Evolutionary conservation across 2,797 vertebrate species (phyloP), one percentile per base, ranked within the genome.

Genomic region (Schizopygopsis malacanthus): DNA sequence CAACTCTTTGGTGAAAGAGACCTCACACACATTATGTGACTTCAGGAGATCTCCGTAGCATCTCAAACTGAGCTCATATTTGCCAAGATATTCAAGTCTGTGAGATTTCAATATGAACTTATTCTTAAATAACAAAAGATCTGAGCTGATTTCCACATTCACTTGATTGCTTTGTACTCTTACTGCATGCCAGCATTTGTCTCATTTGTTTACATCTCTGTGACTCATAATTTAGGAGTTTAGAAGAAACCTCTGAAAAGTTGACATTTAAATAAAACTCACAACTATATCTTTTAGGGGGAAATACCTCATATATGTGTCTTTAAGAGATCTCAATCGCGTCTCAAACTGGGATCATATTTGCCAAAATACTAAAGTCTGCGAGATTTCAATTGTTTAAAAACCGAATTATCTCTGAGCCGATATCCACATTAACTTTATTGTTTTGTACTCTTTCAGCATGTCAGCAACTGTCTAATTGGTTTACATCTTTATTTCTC

Each of bases 401-500:
- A 13, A 37, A 50, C 1, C 12, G 2, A 59, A 37, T 47, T 20
- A 67, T 77, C 59, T n/a, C 59, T 37, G 28, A 67, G 18, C 28
- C 50, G 15, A 41, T 67, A 20, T 43, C n/a, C n/a, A n/a, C n/a
- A n/a, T n/a, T n/a, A n/a, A n/a, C n/a, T n/a, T n/a, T n/a, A n/a
- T n/a, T n/a, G n/a, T n/a, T n/a, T n/a, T n/a, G n/a, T n/a, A n/a
- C n/a, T n/a, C n/a, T n/a, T 37, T 25, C 71, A 20, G 16, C 10
- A 1, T 54, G 72, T 28, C 82, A 67, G 72, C 33, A 22, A 67
- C 65, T 54, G 63, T 84, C 61, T 77, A 59, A 7, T 79, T 79
- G 45, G 13, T 79, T 63, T 79, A 6, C 61, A 80, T 67, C 61
- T 80, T 67, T 33, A 80, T 47, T 67, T 50, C 25, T 84, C 61